Evolutionary conservation across 2,888 invertebrate genomes (phyloP), one percentile per base, ranked within the genome.

Genomic region (Idaea aversata): DNA sequence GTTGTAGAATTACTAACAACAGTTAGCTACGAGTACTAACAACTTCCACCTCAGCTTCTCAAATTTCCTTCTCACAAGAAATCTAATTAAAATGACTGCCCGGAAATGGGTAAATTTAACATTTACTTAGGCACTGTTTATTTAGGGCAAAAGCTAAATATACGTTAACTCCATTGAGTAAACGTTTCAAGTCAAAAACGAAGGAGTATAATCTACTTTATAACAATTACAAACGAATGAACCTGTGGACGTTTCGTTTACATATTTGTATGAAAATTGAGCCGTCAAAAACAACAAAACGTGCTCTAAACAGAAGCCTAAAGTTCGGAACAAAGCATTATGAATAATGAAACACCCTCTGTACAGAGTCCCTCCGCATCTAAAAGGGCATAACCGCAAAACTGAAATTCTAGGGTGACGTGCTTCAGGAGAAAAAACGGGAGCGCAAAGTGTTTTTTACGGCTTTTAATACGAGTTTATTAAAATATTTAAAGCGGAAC

Each of bases 401-500:
- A 83, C 78, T 80, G 74, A 76, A 77, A 78, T 79, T 81, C 75
- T 74, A 75, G 74, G 82, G 82, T 81, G 78, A 84, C 88, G 87
- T 83, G 86, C 80, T 82, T 78, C 77, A 64, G 63, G 62, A 72
- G 77, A 80, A 87, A 90, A 89, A 91, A 90, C 85, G 87, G 80
- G 78, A 78, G 81, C 79, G 82, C 86, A 90, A 92, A 93, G 88
- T 91, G 91, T 91, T 92, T 92, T 91, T 91, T 91, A 91, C 91
- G 88, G 85, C 88, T 88, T 85, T 25, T 90, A 90, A 91, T 91
- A 90, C 88, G 85, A 86, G 88, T 92, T 92, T 91, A 93, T 92
- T 92, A 91, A 91, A 92, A 91, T 93, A 92, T 93, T 92, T 91
- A 92, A 92, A 86, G 88, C 85, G 83, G 74, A 91, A 91, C 88